Conservation (phyloP, 2,888 invertebrate species). For the Melanostoma mellinum region DNA sequence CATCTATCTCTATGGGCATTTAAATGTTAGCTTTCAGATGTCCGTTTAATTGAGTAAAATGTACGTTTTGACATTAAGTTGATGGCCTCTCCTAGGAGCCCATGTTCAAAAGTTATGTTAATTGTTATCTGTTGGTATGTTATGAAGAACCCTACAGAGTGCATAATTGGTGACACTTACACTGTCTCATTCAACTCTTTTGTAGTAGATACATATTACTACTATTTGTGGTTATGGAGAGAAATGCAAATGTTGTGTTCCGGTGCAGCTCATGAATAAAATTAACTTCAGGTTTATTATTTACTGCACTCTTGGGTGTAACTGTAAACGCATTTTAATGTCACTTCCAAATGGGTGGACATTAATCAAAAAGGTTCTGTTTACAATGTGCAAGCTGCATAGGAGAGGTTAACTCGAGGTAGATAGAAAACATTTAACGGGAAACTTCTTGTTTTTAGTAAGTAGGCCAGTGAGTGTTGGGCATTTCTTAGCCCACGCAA, state of each 20-base stretch:
- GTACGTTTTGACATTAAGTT: slow-evolving; percentile 61
- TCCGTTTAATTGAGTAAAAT: slow-evolving; percentile 51
- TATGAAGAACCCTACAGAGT: slow-evolving; percentile 11
- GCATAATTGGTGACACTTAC: slow-evolving; percentile 60
- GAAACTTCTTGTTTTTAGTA: not conserved
- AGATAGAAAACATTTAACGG: slow-evolving; percentile 42
- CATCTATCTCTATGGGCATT: slow-evolving; percentile 38
- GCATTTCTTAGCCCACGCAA: no score
- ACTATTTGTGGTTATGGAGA: slow-evolving; percentile 14
- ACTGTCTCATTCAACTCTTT: not conserved
- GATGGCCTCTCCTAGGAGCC: slow-evolving; percentile 37
- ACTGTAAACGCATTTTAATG: slow-evolving; percentile 67
- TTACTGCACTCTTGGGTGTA: slow-evolving; percentile 54
- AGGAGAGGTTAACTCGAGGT: slow-evolving; percentile 50
- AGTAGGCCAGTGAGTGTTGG: no score
- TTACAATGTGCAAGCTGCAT: slow-evolving; percentile 45
- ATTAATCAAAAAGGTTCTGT: slow-evolving; percentile 52
- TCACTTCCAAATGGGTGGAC: slow-evolving; percentile 65
- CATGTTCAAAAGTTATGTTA: slow-evolving; percentile 33
- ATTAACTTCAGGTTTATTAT: slow-evolving; percentile 50
- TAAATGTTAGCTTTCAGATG: slow-evolving; percentile 49
- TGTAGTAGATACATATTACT: not conserved
- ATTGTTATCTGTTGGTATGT: slow-evolving; percentile 27
- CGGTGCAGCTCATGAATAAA: slow-evolving; percentile 59
- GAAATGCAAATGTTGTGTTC: slow-evolving; percentile 57